Conservation (phyloP, 37 sponge, comb jelly and placozoan species). For the Cladorhizidae sp. region DNA sequence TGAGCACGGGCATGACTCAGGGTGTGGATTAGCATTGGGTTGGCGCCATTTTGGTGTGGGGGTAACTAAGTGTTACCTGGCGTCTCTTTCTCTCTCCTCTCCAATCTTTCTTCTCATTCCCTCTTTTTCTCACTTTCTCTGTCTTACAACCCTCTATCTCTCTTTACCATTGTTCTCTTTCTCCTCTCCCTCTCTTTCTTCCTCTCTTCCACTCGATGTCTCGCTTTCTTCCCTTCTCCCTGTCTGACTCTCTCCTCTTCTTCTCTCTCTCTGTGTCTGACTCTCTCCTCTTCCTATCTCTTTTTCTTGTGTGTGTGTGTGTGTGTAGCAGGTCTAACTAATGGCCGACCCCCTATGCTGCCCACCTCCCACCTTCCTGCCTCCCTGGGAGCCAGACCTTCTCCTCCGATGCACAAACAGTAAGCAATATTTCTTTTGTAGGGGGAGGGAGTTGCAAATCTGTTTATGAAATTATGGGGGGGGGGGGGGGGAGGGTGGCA, state of each 20-base stretch:
- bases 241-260: not conserved
- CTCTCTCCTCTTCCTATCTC: too few species aligned
- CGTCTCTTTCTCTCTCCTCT: too few species aligned
- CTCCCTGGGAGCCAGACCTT: not conserved
- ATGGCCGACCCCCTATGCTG: conserved; percentile 52
- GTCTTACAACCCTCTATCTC: not conserved
- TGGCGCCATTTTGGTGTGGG: too few species aligned
- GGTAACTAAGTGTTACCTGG: too few species aligned
- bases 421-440: not conserved
- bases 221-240: not conserved
- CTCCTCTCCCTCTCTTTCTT: not conserved
- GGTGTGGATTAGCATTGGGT: too few species aligned
- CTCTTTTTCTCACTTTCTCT: not conserved
- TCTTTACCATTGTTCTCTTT: not conserved
- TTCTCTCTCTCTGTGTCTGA: too few species aligned
- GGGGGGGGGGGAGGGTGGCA: too few species aligned
- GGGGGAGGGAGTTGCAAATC: too few species aligned
- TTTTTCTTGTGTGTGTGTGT: too few species aligned
- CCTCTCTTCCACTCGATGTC: not conserved
- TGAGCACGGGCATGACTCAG: too few species aligned
- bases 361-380: conserved; percentile 7
- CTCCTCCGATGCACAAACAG: conserved; percentile 3
- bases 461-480: too few species aligned
- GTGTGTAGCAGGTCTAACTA: conserved; percentile 23
- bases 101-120: too few species aligned